Conservation (phyloP, 1,140 invertebrate genomes). For the Cepaea nemoralis region DNA sequence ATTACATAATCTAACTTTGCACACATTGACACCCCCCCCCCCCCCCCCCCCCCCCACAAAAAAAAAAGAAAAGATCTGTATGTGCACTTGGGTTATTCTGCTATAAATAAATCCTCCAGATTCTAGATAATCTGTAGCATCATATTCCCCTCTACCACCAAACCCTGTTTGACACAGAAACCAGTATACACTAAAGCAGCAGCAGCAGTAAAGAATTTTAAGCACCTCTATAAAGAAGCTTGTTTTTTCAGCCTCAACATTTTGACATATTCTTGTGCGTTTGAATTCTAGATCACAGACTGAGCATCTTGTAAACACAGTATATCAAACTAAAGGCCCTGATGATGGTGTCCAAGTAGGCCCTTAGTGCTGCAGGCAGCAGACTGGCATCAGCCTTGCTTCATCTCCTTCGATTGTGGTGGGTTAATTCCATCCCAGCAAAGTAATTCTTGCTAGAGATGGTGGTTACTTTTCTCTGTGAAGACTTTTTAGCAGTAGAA, state of each 20-base stretch:
- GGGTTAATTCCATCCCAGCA: constrained; percentile 81
- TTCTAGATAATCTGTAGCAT: constrained; percentile 73
- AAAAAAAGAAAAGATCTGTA: constrained; percentile 75
- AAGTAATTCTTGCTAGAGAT: constrained; percentile 81
- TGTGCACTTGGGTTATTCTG: constrained; percentile 70
- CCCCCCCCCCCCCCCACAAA: constrained; percentile 73
- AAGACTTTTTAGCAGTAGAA: constrained; percentile 72
- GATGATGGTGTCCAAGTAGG: constrained; percentile 89
- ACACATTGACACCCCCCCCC: constrained; percentile 74
- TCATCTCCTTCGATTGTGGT: constrained; percentile 88
- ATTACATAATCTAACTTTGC: constrained; percentile 67
- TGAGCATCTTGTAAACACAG: constrained; percentile 87
- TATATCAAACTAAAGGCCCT: constrained; percentile 85
- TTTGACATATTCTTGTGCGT: constrained; percentile 73
- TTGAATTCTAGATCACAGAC: constrained; percentile 90
- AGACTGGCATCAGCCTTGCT: constrained; percentile 93
- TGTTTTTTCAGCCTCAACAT: constrained; percentile 60
- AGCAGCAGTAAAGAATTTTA: constrained; percentile 92
- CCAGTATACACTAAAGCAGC: constrained; percentile 78
- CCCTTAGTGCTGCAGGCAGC: constrained; percentile 81
- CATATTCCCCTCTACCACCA: no score
- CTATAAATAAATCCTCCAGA: constrained; percentile 73
- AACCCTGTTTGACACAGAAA: constrained; percentile 71
- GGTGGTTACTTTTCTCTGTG: constrained; percentile 71
- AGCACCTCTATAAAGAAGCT: constrained; percentile 83